Evolutionary conservation across 2,888 invertebrate species (phyloP).

Genomic region (Cinara cedri): DNA sequence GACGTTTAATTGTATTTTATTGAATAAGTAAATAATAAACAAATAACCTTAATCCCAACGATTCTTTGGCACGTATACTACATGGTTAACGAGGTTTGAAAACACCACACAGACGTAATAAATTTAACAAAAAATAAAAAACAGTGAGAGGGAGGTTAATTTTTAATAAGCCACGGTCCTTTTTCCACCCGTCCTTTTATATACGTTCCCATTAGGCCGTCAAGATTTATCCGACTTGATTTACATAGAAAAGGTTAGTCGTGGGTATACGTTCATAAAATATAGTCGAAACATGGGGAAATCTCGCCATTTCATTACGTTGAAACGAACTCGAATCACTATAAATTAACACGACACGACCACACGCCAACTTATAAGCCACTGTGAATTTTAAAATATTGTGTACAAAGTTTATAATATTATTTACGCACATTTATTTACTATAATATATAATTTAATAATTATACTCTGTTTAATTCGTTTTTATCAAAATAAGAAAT

Average conservation of each 20-base stretch:
- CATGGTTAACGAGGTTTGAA: neutral
- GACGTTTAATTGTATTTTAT: neutral
- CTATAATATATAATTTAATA: too few relatives aligned
- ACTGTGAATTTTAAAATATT: neutral
- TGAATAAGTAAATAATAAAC: neutral
- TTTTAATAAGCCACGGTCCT: conserved; percentile 19
- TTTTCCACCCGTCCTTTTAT: neutral
- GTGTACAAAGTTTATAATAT: neutral
- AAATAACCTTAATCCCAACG: neutral
- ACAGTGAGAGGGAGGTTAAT: conserved; percentile 1
- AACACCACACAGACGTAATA: neutral
- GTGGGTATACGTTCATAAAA: conserved; percentile 40
- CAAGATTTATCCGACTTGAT: conserved; percentile 50
- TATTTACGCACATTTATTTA: too few relatives aligned
- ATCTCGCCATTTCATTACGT: conserved; percentile 20
- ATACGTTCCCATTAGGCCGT: conserved; percentile 27
- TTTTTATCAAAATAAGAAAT: too few relatives aligned
- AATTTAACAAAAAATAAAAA: conserved; percentile 17
- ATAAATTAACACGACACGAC: conserved; percentile 31
- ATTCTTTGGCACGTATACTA: neutral
- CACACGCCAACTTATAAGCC: conserved; percentile 24
- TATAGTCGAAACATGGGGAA: conserved; percentile 16
- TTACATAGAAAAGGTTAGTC: conserved; percentile 40
- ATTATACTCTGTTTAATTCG: too few relatives aligned
- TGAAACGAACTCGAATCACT: conserved; percentile 30